Percentiles rank a stretch among this genome's conserved stretches.
Evolutionary conservation across 2,113 vertebrate genomes (phyloP).

Genomic region (Callipepla californica): DNA sequence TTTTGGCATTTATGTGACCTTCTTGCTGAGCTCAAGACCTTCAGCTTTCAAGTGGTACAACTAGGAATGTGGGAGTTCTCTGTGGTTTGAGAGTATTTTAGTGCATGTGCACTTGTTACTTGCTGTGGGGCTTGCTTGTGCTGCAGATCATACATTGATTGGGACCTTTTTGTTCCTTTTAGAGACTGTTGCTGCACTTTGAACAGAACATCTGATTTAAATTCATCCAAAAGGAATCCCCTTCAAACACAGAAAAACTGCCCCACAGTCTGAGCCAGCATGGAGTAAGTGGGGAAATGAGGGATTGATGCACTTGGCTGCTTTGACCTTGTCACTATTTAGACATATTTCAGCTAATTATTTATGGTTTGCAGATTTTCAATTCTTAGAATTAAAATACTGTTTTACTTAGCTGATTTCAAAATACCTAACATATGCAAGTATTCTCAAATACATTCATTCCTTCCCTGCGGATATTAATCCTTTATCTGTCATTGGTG

Average conservation of each 20-base stretch:
- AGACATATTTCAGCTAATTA: not conserved
- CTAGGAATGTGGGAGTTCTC: not conserved
- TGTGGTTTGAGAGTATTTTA: not conserved
- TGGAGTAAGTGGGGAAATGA: conserved; percentile 56
- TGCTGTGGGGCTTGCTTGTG: conserved; percentile 49
- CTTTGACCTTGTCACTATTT: conserved; percentile 10
- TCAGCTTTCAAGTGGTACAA: not conserved
- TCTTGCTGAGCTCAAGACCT: not conserved
- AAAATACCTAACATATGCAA: not conserved
- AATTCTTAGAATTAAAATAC: not conserved
- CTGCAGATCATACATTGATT: conserved; percentile 54
- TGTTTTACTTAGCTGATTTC: not conserved
- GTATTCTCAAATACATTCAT: not conserved
- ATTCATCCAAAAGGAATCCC: conserved; percentile 61
- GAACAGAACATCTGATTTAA: conserved; percentile 61
- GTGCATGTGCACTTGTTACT: conserved; percentile 24
- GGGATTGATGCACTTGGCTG: conserved; percentile 23
- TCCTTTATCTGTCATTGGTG: not conserved
- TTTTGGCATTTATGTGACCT: not conserved
- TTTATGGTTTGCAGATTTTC: not conserved
- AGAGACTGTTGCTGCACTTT: conserved; percentile 63
- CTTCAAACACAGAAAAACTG: conserved; percentile 58
- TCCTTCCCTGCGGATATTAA: not conserved
- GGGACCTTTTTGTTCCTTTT: conserved; percentile 66
- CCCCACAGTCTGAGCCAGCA: conserved; percentile 53